phyloP scores from a whole-genome alignment of 2,113 vertebrate species.

The Bos taurus region ARS-UCD2.0 NC_037350.1:43162501-43163000 shows the following conservation, averaged over 20 bases:
- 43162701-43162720: constrained; percentile 59
- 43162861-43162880: constrained; percentile 43
- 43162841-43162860: constrained; percentile 57
- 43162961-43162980: background rate
- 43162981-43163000: background rate
- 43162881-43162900: constrained; percentile 7
- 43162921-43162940: background rate
- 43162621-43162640: constrained; percentile 41
- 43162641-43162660: constrained; percentile 64
- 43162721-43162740: constrained; percentile 47
- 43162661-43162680: constrained; percentile 62
- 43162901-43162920: constrained; percentile 39
- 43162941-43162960: background rate
- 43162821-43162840: constrained; percentile 50
- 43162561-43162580: background rate
- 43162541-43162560: constrained; percentile 29
- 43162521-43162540: background rate
- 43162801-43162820: constrained; percentile 52
- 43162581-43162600: constrained; percentile 29
- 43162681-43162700: constrained; percentile 71
- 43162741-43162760: constrained; percentile 71
- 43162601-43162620: background rate
- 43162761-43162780: constrained; percentile 59
- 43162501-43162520: background rate
- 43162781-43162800: constrained; percentile 54